Evolutionary conservation across 2,888 invertebrate species (phyloP).

Genomic region (Macrosoma leucophasiata): DNA sequence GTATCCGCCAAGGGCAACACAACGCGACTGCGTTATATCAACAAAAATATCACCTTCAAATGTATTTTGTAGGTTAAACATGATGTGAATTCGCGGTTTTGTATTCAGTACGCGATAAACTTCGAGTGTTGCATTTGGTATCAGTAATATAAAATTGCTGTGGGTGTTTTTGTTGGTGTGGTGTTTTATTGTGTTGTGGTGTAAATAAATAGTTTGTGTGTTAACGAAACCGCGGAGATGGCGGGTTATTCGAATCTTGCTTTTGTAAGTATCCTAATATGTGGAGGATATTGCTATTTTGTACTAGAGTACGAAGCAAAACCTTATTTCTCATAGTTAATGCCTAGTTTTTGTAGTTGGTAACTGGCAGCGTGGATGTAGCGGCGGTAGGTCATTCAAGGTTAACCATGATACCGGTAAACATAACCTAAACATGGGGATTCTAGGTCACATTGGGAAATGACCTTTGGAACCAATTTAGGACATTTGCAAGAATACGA

Average conservation of each 20-base stretch:
- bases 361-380: constrained; percentile 11
- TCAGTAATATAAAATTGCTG: constrained; percentile 33
- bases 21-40: constrained; percentile 57
- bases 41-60: constrained; percentile 76
- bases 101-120: constrained; percentile 53
- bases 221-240: constrained; percentile 7
- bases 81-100: constrained; percentile 65
- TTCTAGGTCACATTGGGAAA: constrained; percentile 54
- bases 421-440: constrained; percentile 53
- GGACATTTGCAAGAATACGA: too few relatives aligned
- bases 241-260: constrained; percentile 16
- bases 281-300: too few relatives aligned
- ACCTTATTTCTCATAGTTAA: too few relatives aligned
- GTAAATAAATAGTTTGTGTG: constrained; percentile 7
- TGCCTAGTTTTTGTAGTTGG: too few relatives aligned
- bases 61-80: constrained; percentile 74
- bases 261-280: constrained; percentile 16
- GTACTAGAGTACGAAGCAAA: too few relatives aligned
- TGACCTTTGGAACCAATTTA: constrained; percentile 49
- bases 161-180: constrained; percentile 24
- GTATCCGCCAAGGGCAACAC: constrained; percentile 27
- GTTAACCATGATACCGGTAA: constrained; percentile 62
- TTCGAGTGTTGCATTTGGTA: constrained; percentile 35
- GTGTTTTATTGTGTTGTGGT: constrained; percentile 7
- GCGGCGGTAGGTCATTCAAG: constrained; percentile 75